These are phyloP conservation scores for Siniperca knerii DNA, from an alignment of 2,113 vertebrate genomes.

Conservation along the genomic window DNA sequence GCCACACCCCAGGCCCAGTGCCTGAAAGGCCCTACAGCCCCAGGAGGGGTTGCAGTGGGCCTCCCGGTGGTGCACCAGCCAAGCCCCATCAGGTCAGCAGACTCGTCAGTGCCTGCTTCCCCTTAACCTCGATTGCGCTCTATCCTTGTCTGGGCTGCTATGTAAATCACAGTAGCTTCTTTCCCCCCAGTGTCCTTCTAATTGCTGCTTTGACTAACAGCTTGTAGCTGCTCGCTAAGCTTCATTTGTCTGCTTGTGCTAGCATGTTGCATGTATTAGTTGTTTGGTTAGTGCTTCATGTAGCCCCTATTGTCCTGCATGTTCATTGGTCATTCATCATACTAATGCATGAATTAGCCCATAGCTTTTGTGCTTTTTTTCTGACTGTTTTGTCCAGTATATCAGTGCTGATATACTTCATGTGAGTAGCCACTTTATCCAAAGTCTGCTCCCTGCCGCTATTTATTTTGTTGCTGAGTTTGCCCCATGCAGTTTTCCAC, in stretches of 20 bases:
- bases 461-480: constrained; percentile 3
- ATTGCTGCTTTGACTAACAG: constrained; percentile 67
- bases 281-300: constrained; percentile 38
- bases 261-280: constrained; percentile 39
- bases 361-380: constrained; percentile 12
- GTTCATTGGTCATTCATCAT: constrained; percentile 26
- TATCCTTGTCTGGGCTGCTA: constrained; percentile 64
- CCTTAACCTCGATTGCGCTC: constrained; percentile 60
- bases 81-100: constrained; percentile 92
- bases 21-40: constrained; percentile 87
- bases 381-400: constrained; percentile 4
- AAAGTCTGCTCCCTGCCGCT: constrained; percentile 5
- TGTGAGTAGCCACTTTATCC: constrained; percentile 7
- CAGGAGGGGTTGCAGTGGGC: constrained; percentile 86
- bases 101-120: constrained; percentile 87
- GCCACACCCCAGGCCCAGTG: constrained; percentile 83
- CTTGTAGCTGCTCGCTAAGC: constrained; percentile 56
- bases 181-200: constrained; percentile 37
- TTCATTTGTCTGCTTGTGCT: constrained; percentile 47
- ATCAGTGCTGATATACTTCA: constrained; percentile 27
- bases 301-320: constrained; percentile 41
- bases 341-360: constrained; percentile 4
- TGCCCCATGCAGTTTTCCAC: background rate
- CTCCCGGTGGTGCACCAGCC: constrained; percentile 81
- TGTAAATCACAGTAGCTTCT: constrained; percentile 38